A percentile compares a stretch with the other conserved stretches of the same genome.
Evolutionary conservation across 2,797 vertebrate species (phyloP).

Genomic region (Rhynchonycteris naso): DNA sequence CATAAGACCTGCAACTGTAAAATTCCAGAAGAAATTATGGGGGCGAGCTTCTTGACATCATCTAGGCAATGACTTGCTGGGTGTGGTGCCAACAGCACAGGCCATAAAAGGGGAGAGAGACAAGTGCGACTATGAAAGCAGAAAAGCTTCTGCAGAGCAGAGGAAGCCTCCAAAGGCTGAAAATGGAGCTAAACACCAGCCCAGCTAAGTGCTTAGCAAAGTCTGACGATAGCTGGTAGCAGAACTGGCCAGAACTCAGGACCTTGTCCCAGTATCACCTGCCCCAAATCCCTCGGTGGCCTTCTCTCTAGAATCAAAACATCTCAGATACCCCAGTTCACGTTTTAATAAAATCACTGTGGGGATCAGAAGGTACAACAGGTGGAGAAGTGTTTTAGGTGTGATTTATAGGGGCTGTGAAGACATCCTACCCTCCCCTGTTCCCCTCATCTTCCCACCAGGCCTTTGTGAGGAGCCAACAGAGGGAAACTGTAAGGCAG

Average conservation of each 20-base stretch:
- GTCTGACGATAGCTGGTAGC: not conserved
- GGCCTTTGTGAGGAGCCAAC: not conserved
- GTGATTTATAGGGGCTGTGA: not conserved
- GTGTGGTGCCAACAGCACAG: not conserved
- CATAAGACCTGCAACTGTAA: not conserved
- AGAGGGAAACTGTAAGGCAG: not conserved
- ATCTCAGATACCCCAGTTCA: not conserved
- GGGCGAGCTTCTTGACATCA: not conserved
- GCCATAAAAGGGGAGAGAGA: not conserved
- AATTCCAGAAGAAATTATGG: not conserved
- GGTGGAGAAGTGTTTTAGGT: not conserved
- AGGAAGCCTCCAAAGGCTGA: not conserved
- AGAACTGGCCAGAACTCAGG: not conserved
- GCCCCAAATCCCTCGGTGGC: not conserved
- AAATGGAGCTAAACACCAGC: not conserved
- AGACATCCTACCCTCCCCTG: not conserved
- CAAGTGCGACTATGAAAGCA: not conserved
- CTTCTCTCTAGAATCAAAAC: not conserved
- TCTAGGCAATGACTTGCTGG: not conserved
- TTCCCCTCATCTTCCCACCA: not conserved
- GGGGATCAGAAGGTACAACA: not conserved
- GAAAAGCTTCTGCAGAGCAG: not conserved
- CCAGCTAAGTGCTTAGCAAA: not conserved
- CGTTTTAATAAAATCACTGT: not conserved
- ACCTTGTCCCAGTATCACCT: accelerated